Percentiles rank a stretch among this genome's conserved stretches.
Conservation (phyloP, 35 echinoderm and acorn worm genomes). For the Ophioderma brevispina region DNA sequence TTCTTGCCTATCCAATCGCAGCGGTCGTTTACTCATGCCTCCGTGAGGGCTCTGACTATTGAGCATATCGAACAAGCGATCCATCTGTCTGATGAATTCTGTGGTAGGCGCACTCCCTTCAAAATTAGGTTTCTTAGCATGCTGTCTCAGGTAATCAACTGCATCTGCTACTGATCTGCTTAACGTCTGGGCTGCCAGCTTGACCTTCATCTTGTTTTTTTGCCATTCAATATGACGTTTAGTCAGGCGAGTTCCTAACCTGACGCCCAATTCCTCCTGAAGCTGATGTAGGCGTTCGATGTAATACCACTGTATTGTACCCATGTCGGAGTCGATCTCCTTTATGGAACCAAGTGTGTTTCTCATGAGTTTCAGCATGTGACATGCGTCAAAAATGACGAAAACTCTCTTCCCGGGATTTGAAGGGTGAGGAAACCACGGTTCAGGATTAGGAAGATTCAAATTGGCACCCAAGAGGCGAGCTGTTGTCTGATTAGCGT, state of each 20-base stretch:
- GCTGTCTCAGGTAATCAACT: background rate
- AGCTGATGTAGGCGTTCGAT: constrained; percentile 7
- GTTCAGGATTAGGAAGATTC: background rate
- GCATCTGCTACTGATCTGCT: constrained; percentile 13
- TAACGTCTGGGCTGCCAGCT: constrained; percentile 11
- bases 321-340: background rate
- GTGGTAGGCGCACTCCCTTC: background rate
- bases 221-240: constrained; percentile 15
- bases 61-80: background rate
- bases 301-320: background rate
- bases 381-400: constrained; percentile 7
- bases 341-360: constrained; percentile 1
- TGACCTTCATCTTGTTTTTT: constrained; percentile 36
- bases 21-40: background rate
- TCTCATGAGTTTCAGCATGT: constrained; percentile 31
- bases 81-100: constrained; percentile 15
- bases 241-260: background rate
- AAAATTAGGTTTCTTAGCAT: background rate
- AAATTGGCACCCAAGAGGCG: background rate
- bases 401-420: background rate
- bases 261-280: constrained; percentile 7
- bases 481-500: background rate
- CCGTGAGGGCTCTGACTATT: background rate
- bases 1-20: background rate
- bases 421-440: constrained; percentile 1